A percentile compares a stretch with the other conserved stretches of the same genome.
These are phyloP conservation scores for Copidosoma aretas DNA, from an alignment of 2,888 invertebrate species.

Conservation along the genomic window DNA sequence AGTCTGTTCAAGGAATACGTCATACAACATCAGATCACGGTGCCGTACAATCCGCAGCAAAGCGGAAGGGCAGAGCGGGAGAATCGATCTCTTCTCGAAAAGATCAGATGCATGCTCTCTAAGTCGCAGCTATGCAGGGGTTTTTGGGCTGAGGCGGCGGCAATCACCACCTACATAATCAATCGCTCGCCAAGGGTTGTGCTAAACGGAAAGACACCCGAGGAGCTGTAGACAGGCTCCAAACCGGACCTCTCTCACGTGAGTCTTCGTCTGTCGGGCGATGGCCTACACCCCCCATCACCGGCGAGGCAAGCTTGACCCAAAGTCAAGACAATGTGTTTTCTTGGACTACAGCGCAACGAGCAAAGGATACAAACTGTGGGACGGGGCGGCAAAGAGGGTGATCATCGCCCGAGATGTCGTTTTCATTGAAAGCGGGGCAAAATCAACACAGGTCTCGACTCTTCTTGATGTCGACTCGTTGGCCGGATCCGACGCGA, in stretches of 20 bases:
- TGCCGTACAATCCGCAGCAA: slow-evolving; percentile 31
- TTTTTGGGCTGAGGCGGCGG: slow-evolving; percentile 26
- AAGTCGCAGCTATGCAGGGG: slow-evolving; percentile 9
- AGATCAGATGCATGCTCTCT: slow-evolving; percentile 25
- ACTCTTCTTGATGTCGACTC: too few species aligned
- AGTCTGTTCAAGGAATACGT: slow-evolving; percentile 21
- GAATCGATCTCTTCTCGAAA: slow-evolving; percentile 35
- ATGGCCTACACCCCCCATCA: background rate
- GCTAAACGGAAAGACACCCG: background rate
- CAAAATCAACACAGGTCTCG: too few species aligned
- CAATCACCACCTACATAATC: background rate
- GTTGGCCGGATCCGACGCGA: too few species aligned
- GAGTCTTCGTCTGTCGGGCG: background rate
- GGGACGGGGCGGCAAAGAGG: too few species aligned
- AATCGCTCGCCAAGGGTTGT: background rate
- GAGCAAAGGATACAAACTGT: too few species aligned
- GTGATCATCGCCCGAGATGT: too few species aligned
- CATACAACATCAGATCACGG: slow-evolving; percentile 33
- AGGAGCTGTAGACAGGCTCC: background rate
- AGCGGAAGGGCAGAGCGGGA: slow-evolving; percentile 33
- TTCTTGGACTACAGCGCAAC: too few species aligned
- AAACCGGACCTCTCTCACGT: background rate
- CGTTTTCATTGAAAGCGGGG: too few species aligned
- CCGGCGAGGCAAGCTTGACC: too few species aligned
- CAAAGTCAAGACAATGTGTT: too few species aligned